Conservation (phyloP, 1,140 invertebrate species). For the Polypedilum pembai region DNA sequence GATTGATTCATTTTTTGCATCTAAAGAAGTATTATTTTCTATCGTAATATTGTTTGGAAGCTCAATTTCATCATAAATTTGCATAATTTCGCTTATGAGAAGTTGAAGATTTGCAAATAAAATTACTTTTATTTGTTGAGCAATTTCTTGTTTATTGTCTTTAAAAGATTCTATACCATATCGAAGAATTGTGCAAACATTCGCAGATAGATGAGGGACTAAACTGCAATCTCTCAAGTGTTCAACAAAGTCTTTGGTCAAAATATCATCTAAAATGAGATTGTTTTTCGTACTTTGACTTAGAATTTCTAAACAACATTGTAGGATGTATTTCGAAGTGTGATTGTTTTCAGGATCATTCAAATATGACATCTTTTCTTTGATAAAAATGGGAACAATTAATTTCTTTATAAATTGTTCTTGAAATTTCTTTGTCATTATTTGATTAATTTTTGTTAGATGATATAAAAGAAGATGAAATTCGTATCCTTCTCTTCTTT, state of each 20-base stretch:
- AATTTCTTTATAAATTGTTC: neutral
- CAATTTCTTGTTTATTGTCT: neutral
- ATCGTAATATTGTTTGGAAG: neutral
- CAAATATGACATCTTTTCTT: neutral
- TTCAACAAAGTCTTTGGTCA: neutral
- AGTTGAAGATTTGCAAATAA: neutral
- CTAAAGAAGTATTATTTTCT: neutral
- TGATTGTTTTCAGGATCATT: neutral
- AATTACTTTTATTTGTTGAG: neutral
- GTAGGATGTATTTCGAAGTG: neutral
- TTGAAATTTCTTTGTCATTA: neutral
- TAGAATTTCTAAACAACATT: neutral
- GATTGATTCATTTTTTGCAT: neutral
- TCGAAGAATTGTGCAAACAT: neutral
- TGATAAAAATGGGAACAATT: neutral
- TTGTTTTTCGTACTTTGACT: neutral
- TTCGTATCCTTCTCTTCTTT: neutral
- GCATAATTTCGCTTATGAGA: neutral
- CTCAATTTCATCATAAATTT: neutral
- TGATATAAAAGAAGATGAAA: neutral
- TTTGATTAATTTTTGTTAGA: neutral
- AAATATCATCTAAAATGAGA: neutral
- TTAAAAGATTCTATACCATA: neutral
- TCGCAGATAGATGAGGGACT: neutral
- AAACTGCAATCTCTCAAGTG: neutral